phyloP scores from a whole-genome alignment of 1,140 invertebrate species.

The Halesus radiatus region DNA sequence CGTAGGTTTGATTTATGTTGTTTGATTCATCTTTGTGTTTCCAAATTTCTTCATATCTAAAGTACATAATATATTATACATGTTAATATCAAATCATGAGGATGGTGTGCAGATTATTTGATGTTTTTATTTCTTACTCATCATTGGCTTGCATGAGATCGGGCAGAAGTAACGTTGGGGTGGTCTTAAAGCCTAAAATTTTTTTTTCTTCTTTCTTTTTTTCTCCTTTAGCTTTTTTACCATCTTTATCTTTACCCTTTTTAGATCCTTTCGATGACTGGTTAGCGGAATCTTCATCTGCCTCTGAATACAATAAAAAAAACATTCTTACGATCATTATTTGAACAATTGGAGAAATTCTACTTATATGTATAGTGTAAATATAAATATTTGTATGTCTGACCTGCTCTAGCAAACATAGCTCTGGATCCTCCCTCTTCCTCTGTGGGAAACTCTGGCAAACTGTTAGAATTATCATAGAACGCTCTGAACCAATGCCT shows the following conservation, averaged over 20 bases:
- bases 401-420: constrained; percentile 84
- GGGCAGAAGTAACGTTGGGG: constrained; percentile 71
- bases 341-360: constrained; percentile 3
- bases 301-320: constrained; percentile 70
- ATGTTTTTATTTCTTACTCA: constrained; percentile 64
- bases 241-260: constrained; percentile 79
- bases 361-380: neutral
- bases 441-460: constrained; percentile 92
- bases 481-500: constrained; percentile 87
- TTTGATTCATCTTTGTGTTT: constrained; percentile 81
- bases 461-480: constrained; percentile 85
- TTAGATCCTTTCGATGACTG: constrained; percentile 81
- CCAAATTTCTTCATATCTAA: constrained; percentile 82
- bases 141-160: constrained; percentile 74
- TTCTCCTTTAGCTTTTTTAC: constrained; percentile 70
- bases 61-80: neutral
- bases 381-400: neutral
- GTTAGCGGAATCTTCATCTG: constrained; percentile 82
- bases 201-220: constrained; percentile 71
- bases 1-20: constrained; percentile 75
- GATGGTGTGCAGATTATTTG: neutral
- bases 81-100: neutral
- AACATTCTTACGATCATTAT: neutral
- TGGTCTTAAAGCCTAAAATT: constrained; percentile 72
- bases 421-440: constrained; percentile 89